Evolutionary conservation across 2,888 invertebrate genomes (phyloP), one percentile per base, ranked within the genome.

Genomic region (Nomada fabriciana): DNA sequence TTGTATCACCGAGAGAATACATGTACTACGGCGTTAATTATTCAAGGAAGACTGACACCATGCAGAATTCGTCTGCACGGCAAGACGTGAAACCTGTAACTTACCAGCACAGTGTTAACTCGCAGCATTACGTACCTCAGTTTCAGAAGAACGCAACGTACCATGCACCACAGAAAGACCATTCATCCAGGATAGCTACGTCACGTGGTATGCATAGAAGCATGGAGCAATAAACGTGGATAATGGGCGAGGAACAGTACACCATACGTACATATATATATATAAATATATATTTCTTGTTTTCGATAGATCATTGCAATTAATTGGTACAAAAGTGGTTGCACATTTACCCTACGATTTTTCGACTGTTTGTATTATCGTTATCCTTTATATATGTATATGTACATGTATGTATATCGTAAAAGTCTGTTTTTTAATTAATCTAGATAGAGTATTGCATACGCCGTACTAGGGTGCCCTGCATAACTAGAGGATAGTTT

Each of bases 1-100:
- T 88, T 60, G 78, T 88, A 20, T 88, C 88, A 10, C 88, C 88
- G 25, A 80, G 63, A 29, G 89, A 85, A 2, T 88, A 85, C 47
- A 85, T 88, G 80, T 87, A 83, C 10, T 80, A 76, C 52, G 82
- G 79, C n/a, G 25, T 69, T 29, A 80, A 47, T 72, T 71, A 80
- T 9, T 7, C 80, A 0, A 77, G 71, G 4, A 81, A 81, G 50
- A 70, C 42, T 4, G 74, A 77, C 10, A 57, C 18, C 7, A 10
- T 63, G 29, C 64, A 77, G 29, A 76, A 73, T 29, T 57, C 72
- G 0, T 47, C 73, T 11, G 20, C 72, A 7, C 79, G 74, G 29
- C 25, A 74, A 1, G 76, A 73, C 0, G 7, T 53, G 50, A 78
- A 83, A 23, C 55, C 70, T 1, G 36, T 25, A 11, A 13, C 53